Evolutionary conservation across 2,797 vertebrate genomes (phyloP), one percentile per base, ranked within the genome.

Genomic region (Gymnopithys bicolor): DNA sequence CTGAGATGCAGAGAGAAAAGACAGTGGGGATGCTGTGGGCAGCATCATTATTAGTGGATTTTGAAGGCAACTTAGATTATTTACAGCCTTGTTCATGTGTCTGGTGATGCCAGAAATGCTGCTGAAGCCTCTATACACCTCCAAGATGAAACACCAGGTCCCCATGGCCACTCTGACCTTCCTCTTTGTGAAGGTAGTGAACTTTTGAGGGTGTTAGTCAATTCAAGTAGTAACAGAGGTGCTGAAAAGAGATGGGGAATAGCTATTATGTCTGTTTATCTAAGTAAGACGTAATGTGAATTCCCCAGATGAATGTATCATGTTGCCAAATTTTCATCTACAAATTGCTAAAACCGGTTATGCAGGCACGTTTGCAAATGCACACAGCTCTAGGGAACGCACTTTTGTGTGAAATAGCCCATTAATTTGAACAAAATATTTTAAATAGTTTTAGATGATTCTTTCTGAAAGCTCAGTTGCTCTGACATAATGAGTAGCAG

Each of bases 401-500:
- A 83, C 69, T 84, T 77, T 59, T 56, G 56, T 77, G 30, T 77
- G 69, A 96, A 93, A 87, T 59, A 93, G 94, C 76, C 93, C 93
- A 46, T 97, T 97, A 93, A 96, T 97, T 88, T 94, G 84, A 90
- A 59, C 89, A 92, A 91, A 96, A 91, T 5, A 73, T 89, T 93
- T 83, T 88, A 75, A 93, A 66, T 71, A 80, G 88, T 87, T 90
- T 11, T 18, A 25, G 69, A 35, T 87, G 74, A 41, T 91, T 71
- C 70, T 89, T 84, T 78, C 55, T 46, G 1, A 79, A 37, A 33
- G 94, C 93, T 67, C 4, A 4, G 22, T 16, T 51, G 37, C 91
- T 68, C 24, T 33, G 75, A 17, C 32, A 11, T 10, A 70, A 46
- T 11, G 28, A 62, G 71, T 2, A 52, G 67, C 46, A 6, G 58